Evolutionary conservation across 2,888 invertebrate genomes (phyloP), one percentile per base, ranked within the genome.

Genomic region (Formica aserva): DNA sequence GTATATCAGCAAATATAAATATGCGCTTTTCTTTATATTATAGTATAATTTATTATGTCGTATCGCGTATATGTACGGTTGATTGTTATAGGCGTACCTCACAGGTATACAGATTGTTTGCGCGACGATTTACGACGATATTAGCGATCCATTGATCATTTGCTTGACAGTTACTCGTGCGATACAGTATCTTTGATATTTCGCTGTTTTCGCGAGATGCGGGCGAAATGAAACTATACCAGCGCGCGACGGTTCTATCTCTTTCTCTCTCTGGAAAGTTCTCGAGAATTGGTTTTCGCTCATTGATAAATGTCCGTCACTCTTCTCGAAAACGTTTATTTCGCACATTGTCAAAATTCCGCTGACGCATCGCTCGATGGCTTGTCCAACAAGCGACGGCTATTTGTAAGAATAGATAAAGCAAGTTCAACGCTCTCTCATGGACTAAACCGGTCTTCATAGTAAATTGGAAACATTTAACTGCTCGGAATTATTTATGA

Each of bases 291-390:
- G 75, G 26, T 78, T 74, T 78, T 74, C 29, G 6, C 8, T 26
- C 26, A 60, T 72, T 78, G 74, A 78, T 78, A 60, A 78, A 78
- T 72, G 78, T 60, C 74, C 78, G 26, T 60, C 75, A 72, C 29
- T 52, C n/a, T 71, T 38, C 67, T 55, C 55, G 22, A 35, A 13
- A 77, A 26, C 78, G 57, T 78, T 78, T 74, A 72, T 78, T 78
- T 60, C 45, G 78, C 75, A 41, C 75, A 41, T 74, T 72, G 75
- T 78, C 78, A 74, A 78, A 78, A 74, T 78, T 45, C 45, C 60
- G 75, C 78, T 78, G 78, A 78, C 78, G 78, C 78, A 60, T 45
- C 78, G 78, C 74, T 45, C 77, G 57, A 22, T 72, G 41, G 74
- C 75, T 78, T 22, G 78, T 74, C 35, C 78, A n/a, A 69, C 66